Percentiles rank a stretch among this genome's conserved stretches.
Conservation (phyloP, 1,140 invertebrate species). For the Aphidius ervi region DNA sequence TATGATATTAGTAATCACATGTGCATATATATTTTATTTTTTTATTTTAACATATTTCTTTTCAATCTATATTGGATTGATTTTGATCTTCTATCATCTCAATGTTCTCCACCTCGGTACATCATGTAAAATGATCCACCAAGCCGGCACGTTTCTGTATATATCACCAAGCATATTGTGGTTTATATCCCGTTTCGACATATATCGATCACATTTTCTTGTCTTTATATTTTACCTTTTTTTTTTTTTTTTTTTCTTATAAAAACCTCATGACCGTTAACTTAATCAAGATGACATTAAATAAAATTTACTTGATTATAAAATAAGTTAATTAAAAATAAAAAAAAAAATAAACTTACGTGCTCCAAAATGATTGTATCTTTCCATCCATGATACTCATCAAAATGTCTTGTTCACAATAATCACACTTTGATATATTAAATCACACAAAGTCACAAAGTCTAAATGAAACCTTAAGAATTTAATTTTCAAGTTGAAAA, state of each 20-base stretch:
- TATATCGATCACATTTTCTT: conserved; percentile 34
- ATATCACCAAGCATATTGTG: conserved; percentile 49
- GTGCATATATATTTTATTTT: conserved; percentile 6
- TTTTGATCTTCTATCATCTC: conserved; percentile 15
- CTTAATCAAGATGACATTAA: neutral
- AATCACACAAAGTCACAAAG: too few relatives aligned
- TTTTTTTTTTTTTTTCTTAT: neutral
- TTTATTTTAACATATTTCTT: conserved; percentile 1
- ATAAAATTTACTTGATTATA: neutral
- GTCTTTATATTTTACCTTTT: neutral
- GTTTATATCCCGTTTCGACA: conserved; percentile 51
- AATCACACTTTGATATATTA: too few relatives aligned
- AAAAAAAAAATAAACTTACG: conserved; percentile 11
- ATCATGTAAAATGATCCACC: conserved; percentile 24
- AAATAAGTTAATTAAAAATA: neutral
- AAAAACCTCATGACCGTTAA: too few relatives aligned
- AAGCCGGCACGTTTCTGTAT: conserved; percentile 17
- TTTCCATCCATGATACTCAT: conserved; percentile 9
- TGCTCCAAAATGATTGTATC: conserved; percentile 9
- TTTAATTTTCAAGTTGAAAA: too few relatives aligned
- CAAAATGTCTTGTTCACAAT: too few relatives aligned
- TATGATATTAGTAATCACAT: conserved; percentile 26
- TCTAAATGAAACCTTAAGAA: too few relatives aligned
- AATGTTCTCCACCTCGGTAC: conserved; percentile 13
- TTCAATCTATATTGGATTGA: conserved; percentile 8